Evolutionary conservation across 2,797 vertebrate species (phyloP).

Genomic region (Pangasius larnaudii): DNA sequence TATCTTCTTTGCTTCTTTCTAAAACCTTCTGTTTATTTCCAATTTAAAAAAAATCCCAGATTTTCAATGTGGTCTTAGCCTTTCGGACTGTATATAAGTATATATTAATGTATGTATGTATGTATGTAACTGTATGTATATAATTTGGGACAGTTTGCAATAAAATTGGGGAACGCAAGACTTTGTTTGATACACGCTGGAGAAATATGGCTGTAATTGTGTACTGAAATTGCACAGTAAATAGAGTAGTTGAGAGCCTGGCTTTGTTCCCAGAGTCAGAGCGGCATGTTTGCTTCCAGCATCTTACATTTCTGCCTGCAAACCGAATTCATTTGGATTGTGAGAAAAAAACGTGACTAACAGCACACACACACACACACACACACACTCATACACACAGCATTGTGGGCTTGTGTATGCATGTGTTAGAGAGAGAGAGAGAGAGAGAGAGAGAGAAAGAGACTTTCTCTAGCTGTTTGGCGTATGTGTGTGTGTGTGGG

Average conservation of each 20-base stretch:
- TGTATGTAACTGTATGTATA: neutral
- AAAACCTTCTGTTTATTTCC: too few relatives aligned
- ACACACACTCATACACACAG: neutral
- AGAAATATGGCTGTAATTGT: conserved; percentile 37
- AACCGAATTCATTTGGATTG: conserved; percentile 37
- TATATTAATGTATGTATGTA: neutral
- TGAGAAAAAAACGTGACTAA: conserved; percentile 32
- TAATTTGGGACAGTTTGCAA: neutral
- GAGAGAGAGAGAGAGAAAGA: neutral
- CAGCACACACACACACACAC: neutral
- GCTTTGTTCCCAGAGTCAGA: conserved; percentile 42
- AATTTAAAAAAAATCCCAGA: too few relatives aligned
- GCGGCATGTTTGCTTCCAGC: conserved; percentile 40
- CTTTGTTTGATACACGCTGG: neutral
- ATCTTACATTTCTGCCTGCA: conserved; percentile 35
- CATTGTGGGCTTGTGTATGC: neutral
- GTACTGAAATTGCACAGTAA: conserved; percentile 19
- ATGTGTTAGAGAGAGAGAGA: neutral
- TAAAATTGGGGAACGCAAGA: neutral
- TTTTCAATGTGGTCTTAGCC: neutral
- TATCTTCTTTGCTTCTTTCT: neutral
- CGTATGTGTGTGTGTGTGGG: conserved; percentile 6
- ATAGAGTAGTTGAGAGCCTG: conserved; percentile 36
- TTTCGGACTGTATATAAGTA: neutral
- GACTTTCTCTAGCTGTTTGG: neutral